These are phyloP conservation scores for Actinostola sp. DNA, from an alignment of 92 coral and sea anemone species.

Conservation along the genomic window DNA sequence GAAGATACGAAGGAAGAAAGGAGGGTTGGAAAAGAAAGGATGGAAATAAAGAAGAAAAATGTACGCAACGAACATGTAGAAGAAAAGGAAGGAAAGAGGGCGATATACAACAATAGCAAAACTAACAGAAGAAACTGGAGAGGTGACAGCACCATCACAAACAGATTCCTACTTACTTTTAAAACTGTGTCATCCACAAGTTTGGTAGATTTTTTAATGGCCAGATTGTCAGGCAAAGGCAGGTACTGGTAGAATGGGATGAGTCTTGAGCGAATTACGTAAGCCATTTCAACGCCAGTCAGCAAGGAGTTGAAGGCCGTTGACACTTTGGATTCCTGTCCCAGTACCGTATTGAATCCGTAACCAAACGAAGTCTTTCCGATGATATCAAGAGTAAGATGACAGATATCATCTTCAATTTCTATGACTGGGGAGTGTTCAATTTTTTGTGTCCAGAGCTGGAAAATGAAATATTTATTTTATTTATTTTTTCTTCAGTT, in stretches of 20 bases:
- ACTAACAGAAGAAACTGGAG: too few species aligned
- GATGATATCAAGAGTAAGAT: too few species aligned
- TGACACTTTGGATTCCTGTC: too few species aligned
- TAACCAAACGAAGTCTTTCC: too few species aligned
- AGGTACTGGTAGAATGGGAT: constrained; percentile 59
- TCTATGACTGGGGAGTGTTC: constrained; percentile 8
- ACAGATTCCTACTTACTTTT: constrained; percentile 63
- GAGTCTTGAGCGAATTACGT: constrained; percentile 22
- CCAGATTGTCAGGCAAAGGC: constrained; percentile 57
- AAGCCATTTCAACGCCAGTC: constrained; percentile 26
- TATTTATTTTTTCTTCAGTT: too few species aligned
- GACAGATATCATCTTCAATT: constrained; percentile 43
- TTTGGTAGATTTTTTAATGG: too few species aligned
- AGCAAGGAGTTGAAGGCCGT: constrained; percentile 38
- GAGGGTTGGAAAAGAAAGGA: not conserved
- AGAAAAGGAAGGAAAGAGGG: too few species aligned
- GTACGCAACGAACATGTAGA: not conserved
- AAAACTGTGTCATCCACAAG: constrained; percentile 61
- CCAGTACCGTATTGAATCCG: too few species aligned
- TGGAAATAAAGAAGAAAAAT: not conserved
- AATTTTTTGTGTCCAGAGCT: constrained; percentile 35
- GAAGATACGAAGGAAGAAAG: not conserved
- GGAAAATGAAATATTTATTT: not conserved
- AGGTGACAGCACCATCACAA: too few species aligned
- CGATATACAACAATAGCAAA: too few species aligned